Evolutionary conservation across 2,113 vertebrate species (phyloP).

Genomic region (Ascaphus truei): DNA sequence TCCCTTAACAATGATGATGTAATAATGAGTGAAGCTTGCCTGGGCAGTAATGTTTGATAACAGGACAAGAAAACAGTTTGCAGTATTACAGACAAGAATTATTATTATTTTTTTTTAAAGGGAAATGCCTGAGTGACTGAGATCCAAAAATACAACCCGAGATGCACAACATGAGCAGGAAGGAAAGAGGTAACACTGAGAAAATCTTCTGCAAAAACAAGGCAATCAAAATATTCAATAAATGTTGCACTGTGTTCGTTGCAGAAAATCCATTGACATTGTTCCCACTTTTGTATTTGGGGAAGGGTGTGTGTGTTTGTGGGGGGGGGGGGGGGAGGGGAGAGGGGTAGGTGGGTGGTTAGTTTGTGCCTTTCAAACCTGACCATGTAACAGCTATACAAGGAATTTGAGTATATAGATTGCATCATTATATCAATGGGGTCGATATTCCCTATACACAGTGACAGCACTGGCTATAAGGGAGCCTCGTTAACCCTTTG

Average conservation of each 20-base stretch:
- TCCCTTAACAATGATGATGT: background rate
- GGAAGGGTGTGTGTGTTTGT: too few relatives aligned
- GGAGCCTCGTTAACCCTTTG: too few relatives aligned
- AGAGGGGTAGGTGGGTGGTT: background rate
- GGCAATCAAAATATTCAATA: background rate
- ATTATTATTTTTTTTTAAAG: slow-evolving; percentile 1
- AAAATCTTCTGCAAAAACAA: background rate
- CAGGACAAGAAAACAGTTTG: background rate
- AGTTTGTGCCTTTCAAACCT: background rate
- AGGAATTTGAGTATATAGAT: too few relatives aligned
- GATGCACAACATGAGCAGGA: slow-evolving; percentile 12
- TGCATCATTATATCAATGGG: too few relatives aligned
- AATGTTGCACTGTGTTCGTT: too few relatives aligned
- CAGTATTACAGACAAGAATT: background rate
- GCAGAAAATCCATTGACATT: background rate
- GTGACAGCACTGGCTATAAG: too few relatives aligned
- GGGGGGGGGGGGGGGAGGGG: too few relatives aligned
- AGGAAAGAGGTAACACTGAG: slow-evolving; percentile 30
- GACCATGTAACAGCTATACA: background rate
- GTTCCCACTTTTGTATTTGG: too few relatives aligned
- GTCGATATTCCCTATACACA: too few relatives aligned
- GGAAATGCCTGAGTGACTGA: slow-evolving; percentile 23
- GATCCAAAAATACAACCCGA: slow-evolving; percentile 24
- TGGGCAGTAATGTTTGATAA: background rate
- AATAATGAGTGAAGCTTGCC: background rate